phyloP scores from a whole-genome alignment of 2,888 invertebrate genomes.

The Plutella xylostella region DNA sequence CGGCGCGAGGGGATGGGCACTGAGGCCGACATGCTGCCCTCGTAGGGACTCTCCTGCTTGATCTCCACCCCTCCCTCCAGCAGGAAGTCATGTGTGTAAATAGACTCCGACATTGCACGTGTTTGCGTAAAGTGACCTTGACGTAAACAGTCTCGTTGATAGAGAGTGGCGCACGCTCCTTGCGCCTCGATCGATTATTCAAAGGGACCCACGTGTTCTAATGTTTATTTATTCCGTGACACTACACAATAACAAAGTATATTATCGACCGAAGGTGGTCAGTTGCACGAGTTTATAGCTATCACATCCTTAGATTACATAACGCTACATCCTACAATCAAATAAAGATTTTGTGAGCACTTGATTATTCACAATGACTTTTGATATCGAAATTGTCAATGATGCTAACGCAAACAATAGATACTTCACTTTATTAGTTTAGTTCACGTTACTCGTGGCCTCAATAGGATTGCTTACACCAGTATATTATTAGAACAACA shows the following conservation, averaged over 20 bases:
- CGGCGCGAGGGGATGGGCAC: constrained; percentile 74
- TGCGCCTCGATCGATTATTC: constrained; percentile 60
- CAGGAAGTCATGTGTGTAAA: constrained; percentile 73
- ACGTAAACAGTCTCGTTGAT: constrained; percentile 60
- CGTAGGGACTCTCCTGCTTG: constrained; percentile 72
- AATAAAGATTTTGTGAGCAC: constrained; percentile 38
- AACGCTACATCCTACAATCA: constrained; percentile 44
- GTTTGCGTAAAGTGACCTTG: constrained; percentile 63
- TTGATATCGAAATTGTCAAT: constrained; percentile 39
- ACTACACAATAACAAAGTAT: constrained; percentile 19
- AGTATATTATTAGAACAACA: constrained; percentile 11
- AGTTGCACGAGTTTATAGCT: constrained; percentile 24
- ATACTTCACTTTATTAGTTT: constrained; percentile 18
- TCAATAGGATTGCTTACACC: constrained; percentile 5
- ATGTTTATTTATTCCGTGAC: constrained; percentile 41
- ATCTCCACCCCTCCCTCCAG: constrained; percentile 72
- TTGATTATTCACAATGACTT: constrained; percentile 62
- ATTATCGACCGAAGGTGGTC: constrained; percentile 17
- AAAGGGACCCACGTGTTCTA: constrained; percentile 57
- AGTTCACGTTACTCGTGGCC: constrained; percentile 4
- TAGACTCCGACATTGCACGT: constrained; percentile 74
- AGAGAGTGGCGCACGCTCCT: constrained; percentile 63
- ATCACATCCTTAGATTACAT: constrained; percentile 49
- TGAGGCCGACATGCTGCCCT: constrained; percentile 67
- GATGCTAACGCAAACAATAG: constrained; percentile 24